A percentile compares a stretch with the other conserved stretches of the same genome.
Evolutionary conservation across 2,888 invertebrate species (phyloP).

Genomic region (Orthonychiurus folsomi): DNA sequence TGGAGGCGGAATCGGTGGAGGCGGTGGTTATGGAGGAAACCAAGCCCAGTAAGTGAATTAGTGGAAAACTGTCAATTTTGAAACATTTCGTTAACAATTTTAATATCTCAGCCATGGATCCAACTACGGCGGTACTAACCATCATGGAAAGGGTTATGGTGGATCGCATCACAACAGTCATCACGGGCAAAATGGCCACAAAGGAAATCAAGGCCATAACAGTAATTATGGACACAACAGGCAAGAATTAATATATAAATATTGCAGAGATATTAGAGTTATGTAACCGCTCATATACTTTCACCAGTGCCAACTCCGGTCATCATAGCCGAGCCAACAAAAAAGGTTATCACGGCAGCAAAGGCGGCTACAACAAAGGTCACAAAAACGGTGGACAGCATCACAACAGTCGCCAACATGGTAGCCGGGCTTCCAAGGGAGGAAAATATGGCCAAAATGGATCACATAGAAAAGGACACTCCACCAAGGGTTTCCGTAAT

Average conservation of each 20-base stretch:
- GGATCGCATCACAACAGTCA: slow-evolving; percentile 15
- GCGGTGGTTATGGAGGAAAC: slow-evolving; percentile 13
- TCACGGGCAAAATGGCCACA: slow-evolving; percentile 17
- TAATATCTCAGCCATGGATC: slow-evolving; percentile 17
- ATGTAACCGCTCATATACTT: too few species aligned
- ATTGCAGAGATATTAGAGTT: too few species aligned
- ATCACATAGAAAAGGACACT: slow-evolving; percentile 33
- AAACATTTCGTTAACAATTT: neutral
- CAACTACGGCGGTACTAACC: slow-evolving; percentile 8
- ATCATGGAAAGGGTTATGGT: slow-evolving; percentile 20
- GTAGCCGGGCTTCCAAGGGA: slow-evolving; percentile 27
- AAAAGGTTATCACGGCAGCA: neutral
- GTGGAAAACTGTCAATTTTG: neutral
- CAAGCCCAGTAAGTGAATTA: neutral
- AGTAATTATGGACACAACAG: slow-evolving; percentile 26
- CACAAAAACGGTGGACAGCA: slow-evolving; percentile 35
- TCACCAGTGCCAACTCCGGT: too few species aligned
- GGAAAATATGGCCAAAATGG: slow-evolving; percentile 36
- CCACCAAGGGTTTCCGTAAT: slow-evolving; percentile 38
- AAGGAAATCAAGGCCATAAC: slow-evolving; percentile 24
- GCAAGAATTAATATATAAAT: too few species aligned
- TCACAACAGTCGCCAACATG: slow-evolving; percentile 31
- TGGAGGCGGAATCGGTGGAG: slow-evolving; percentile 11
- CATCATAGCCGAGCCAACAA: slow-evolving; percentile 28
- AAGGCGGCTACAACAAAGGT: slow-evolving; percentile 30